Evolutionary conservation across 2,888 invertebrate species (phyloP), one percentile per base, ranked within the genome.

Genomic region (Odontothrips loti): DNA sequence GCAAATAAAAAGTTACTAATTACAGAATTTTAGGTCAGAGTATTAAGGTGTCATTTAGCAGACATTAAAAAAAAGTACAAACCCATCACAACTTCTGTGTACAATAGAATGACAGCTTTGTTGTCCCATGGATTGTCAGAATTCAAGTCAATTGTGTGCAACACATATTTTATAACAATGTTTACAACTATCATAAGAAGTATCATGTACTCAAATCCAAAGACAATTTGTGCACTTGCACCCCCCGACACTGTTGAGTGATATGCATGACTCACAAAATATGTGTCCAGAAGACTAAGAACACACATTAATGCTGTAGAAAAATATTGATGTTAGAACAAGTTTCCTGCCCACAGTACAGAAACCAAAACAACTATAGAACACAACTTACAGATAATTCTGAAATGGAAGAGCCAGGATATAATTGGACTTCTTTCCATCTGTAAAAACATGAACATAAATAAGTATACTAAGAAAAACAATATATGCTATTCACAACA

Each of bases 361-460:
- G 10, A 8, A 17, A 29, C n/a, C 34, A 29, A 11, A 9, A 63
- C 34, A n/a, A 17, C 47, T 43, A 47, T 23, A 8, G 20, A 82
- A 81, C 80, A n/a, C 9, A n/a, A 88, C 90, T 89, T 86, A 87
- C 95, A 93, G 83, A 96, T 90, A 80, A 98, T 96, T 86, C 99
- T 90, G 51, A 97, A 88, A 87, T 99, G 99, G 88, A 99, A 99
- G 82, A 98, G 87, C 91, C 94, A 92, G 80, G 99, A 96, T 85
- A 99, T 97, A 0, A 98, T 93, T 43, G 99, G 99, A 88, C 97
- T 98, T 86, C 99, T 91, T 89, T 99, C 99, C 99, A 99, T 99
- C 98, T 98, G 86, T 80, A 89, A 88, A 83, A 81, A 81, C 81
- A 83, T 20, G 4, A 20, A 81, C 43, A 68, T 80, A 43, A 82